Conservation (phyloP, 2,888 invertebrate genomes). For the Autographa gamma region DNA sequence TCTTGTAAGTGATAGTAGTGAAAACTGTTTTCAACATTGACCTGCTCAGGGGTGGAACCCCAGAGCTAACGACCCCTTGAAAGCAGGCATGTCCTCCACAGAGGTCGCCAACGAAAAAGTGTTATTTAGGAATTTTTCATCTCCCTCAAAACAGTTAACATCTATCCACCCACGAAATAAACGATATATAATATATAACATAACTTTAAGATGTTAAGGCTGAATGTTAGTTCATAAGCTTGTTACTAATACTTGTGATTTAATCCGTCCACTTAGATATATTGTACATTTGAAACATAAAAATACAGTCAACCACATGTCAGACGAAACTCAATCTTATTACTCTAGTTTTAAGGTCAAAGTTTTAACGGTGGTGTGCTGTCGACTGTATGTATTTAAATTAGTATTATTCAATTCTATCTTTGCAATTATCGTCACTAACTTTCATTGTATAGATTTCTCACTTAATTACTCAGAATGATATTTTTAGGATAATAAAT, state of each 20-base stretch:
- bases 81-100: no score
- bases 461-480: neutral
- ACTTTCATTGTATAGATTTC: neutral
- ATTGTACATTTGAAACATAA: slow-evolving; percentile 37
- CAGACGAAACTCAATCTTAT: neutral
- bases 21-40: no score
- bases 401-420: neutral
- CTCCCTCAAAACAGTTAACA: no score
- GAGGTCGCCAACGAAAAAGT: no score
- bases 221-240: slow-evolving; percentile 56
- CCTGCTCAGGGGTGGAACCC: no score
- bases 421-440: neutral
- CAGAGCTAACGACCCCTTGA: no score
- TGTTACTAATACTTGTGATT: slow-evolving; percentile 41
- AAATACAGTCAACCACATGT: slow-evolving; percentile 3
- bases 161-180: neutral
- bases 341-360: neutral
- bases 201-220: slow-evolving; percentile 54
- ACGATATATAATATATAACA: neutral
- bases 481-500: no score
- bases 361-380: neutral
- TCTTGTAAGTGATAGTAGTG: no score
- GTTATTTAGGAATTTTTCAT: no score
- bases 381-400: neutral
- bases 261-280: slow-evolving; percentile 51